phyloP scores from a whole-genome alignment of 2,113 vertebrate species.

The Uria aalge region DNA sequence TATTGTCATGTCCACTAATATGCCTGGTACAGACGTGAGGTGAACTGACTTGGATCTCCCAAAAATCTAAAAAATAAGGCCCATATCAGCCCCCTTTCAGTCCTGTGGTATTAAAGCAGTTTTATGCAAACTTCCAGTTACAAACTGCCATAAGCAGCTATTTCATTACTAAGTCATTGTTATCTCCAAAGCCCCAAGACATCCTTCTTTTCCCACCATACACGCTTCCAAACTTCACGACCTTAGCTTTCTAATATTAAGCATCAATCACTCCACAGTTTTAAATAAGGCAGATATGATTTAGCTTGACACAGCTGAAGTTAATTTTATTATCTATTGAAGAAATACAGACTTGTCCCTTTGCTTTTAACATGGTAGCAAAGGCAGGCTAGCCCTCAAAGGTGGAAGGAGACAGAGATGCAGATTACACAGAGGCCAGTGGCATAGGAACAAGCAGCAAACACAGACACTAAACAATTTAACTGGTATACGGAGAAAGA shows the following conservation, averaged over 20 bases:
- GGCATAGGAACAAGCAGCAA: neutral
- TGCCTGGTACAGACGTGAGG: neutral
- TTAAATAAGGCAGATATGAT: neutral
- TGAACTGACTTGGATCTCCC: neutral
- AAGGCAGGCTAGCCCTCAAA: neutral
- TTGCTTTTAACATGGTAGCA: neutral
- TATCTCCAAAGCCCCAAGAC: neutral
- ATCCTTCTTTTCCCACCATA: neutral
- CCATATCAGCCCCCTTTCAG: neutral
- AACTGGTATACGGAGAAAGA: neutral
- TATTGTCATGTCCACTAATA: neutral
- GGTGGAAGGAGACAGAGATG: fast-evolving
- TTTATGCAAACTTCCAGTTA: neutral
- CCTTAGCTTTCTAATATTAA: neutral
- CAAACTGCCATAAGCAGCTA: neutral
- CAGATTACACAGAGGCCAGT: neutral
- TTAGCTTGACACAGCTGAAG: neutral
- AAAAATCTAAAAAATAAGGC: neutral
- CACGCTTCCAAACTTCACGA: neutral
- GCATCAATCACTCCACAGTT: neutral
- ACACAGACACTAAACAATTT: neutral
- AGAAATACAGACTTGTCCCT: neutral
- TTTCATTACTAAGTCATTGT: neutral
- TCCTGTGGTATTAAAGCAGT: neutral
- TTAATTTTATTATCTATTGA: neutral